A percentile compares a stretch with the other conserved stretches of the same genome.
phyloP scores from a whole-genome alignment of 2,113 vertebrate species.

The Regulus satrapa region DNA sequence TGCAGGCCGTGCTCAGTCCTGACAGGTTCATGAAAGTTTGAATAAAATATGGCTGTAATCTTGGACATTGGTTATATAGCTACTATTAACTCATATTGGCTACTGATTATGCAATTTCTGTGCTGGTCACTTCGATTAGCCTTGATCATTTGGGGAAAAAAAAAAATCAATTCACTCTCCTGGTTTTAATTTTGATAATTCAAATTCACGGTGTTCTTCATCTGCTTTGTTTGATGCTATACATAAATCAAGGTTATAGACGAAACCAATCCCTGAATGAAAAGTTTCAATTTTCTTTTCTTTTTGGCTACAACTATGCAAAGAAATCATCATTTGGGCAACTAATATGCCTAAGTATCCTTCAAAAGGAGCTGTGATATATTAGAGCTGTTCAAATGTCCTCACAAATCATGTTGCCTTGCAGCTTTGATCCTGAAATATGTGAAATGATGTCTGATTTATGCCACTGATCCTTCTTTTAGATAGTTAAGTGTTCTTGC shows the following conservation, averaged over 20 bases:
- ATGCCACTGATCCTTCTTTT: constrained; percentile 70
- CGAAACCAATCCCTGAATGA: constrained; percentile 51
- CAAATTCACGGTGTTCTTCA: constrained; percentile 7
- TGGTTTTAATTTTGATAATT: constrained; percentile 68
- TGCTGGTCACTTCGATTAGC: constrained; percentile 52
- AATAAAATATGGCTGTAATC: constrained; percentile 11
- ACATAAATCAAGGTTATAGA: constrained; percentile 66
- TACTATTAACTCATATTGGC: not conserved
- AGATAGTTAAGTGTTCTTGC: constrained; percentile 75
- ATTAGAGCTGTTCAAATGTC: constrained; percentile 70
- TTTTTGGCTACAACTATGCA: constrained; percentile 59
- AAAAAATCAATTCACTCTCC: constrained; percentile 55
- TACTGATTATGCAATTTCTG: constrained; percentile 36
- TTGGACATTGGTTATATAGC: not conserved
- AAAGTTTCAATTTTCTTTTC: constrained; percentile 65
- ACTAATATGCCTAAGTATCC: constrained; percentile 78
- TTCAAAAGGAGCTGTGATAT: constrained; percentile 70
- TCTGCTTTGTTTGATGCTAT: constrained; percentile 59
- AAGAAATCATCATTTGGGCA: constrained; percentile 75
- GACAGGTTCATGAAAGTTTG: not conserved
- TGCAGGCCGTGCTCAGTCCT: not conserved
- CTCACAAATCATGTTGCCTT: constrained; percentile 79
- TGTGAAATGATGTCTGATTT: constrained; percentile 78
- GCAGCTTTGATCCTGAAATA: constrained; percentile 77
- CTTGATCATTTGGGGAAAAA: not conserved